Base-by-base conservation (phyloP, 2,113 vertebrate genomes). In the Limanda limanda region DNA sequence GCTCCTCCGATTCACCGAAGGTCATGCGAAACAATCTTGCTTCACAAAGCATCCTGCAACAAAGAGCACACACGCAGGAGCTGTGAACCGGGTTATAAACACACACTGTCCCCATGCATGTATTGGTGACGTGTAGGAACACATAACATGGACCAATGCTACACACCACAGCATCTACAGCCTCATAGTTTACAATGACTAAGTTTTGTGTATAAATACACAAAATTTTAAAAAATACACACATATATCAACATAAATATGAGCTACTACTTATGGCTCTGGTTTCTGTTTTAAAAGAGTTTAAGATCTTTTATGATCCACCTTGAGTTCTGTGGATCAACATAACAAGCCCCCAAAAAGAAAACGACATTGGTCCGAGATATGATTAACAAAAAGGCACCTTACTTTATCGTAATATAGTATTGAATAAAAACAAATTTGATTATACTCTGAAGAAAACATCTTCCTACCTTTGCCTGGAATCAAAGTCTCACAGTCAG, bases 1-100 rank as follows among this genome's bases (percentile, higher is more conserved):
- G 23, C 25, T 81, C 82, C 51, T 90, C 82, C 13, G 48, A 21
- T 27, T 95, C 93, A 52, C 78, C 88, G 48, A 95, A 96, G 42
- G 89, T 76, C 71, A 97, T 95, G 89, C 93, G 87, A 18, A 94
- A 95, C 79, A 99, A 92, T 90, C 95, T 96, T 21, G 95, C 95
- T 92, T 99, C 98, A 0, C 96, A 98, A 81, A 99, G 91, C 98
- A 99, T 99, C 75, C 95, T 95, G 86, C 13, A 88, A 78, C 40
- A 86, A 54, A 71, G 21, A 63, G 56, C 24, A 76, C 20, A 80
- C 14, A 47, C 8, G 47, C 42, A 83, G 37, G 18, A 1, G 51
- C 51, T 18, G 51, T 21, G 51, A 54, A 20, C 6, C 51, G 12
- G 42, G 42, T 45, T 45, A 51, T 20, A 20, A 4, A 20, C 15